Evolutionary conservation across 2,113 vertebrate species (phyloP).

Genomic region (Zeus faber): DNA sequence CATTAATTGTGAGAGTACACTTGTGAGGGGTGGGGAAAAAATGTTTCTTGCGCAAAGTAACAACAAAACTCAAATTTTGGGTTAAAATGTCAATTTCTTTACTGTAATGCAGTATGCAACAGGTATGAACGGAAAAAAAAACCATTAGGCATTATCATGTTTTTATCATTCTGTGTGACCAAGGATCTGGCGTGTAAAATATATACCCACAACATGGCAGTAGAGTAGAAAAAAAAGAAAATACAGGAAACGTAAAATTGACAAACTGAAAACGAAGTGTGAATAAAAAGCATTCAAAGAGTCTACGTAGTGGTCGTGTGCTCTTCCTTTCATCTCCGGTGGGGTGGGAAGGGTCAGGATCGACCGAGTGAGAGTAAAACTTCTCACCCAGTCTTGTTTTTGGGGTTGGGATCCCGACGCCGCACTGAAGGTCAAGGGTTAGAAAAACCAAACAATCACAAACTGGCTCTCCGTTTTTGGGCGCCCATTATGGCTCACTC

Average conservation of each 20-base stretch:
- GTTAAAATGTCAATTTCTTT: slow-evolving; percentile 66
- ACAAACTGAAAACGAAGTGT: slow-evolving; percentile 22
- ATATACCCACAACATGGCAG: slow-evolving; percentile 55
- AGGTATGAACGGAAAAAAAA: slow-evolving; percentile 58
- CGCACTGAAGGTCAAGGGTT: no score
- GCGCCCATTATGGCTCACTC: slow-evolving; percentile 46
- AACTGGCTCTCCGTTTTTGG: no score
- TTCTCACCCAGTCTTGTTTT: no score
- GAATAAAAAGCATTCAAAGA: slow-evolving; percentile 57
- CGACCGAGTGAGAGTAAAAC: slow-evolving; percentile 2
- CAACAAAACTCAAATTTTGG: no score
- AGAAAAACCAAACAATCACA: no score
- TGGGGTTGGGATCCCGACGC: no score
- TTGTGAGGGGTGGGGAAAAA: no score
- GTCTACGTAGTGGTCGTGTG: slow-evolving; percentile 40
- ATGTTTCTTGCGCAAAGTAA: no score
- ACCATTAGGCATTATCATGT: slow-evolving; percentile 31
- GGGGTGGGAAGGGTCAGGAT: slow-evolving; percentile 29
- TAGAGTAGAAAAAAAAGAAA: slow-evolving; percentile 58
- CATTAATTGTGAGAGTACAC: no score
- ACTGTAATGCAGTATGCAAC: slow-evolving; percentile 69
- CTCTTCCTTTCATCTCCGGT: slow-evolving; percentile 26
- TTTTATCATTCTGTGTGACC: slow-evolving; percentile 39
- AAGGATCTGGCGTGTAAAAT: slow-evolving; percentile 54
- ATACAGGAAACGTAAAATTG: slow-evolving; percentile 30